These are phyloP conservation scores for Ammospiza maritima DNA, from an alignment of 2,797 vertebrate species.

Conservation along the genomic window DNA sequence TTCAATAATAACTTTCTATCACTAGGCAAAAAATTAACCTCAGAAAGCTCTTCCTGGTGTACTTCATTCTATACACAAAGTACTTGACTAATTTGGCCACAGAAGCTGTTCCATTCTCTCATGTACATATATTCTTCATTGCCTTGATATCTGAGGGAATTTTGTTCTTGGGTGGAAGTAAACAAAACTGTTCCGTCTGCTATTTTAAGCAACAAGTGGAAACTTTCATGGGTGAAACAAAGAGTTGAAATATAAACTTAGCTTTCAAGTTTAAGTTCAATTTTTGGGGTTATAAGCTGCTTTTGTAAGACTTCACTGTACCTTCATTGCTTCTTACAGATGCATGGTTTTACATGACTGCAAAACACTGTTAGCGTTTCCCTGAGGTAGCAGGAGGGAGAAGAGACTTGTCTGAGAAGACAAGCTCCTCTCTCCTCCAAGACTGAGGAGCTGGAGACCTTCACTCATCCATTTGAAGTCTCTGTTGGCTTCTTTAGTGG, in stretches of 20 bases:
- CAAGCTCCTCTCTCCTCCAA: no score
- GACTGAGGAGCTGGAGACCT: background rate
- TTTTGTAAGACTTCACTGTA: background rate
- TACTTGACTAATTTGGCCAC: background rate
- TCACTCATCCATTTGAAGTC: background rate
- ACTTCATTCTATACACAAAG: background rate
- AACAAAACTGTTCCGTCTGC: constrained; percentile 52
- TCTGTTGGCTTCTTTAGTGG: background rate
- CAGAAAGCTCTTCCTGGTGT: background rate
- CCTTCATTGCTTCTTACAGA: background rate
- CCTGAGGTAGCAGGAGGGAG: background rate
- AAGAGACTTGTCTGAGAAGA: background rate
- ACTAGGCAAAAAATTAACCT: background rate
- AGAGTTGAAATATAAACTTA: constrained; percentile 60
- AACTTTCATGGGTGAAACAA: constrained; percentile 53
- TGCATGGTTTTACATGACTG: background rate
- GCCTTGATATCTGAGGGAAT: constrained; percentile 31
- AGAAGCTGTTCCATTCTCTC: background rate
- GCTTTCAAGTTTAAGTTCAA: constrained; percentile 31
- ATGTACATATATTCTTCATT: background rate
- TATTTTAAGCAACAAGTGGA: constrained; percentile 67
- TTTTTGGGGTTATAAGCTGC: constrained; percentile 35
- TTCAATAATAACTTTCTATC: background rate
- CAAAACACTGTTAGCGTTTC: background rate
- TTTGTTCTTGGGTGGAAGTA: constrained; percentile 64